Conservation (phyloP, 2,113 vertebrate species). For the Rutilus rutilus region DNA sequence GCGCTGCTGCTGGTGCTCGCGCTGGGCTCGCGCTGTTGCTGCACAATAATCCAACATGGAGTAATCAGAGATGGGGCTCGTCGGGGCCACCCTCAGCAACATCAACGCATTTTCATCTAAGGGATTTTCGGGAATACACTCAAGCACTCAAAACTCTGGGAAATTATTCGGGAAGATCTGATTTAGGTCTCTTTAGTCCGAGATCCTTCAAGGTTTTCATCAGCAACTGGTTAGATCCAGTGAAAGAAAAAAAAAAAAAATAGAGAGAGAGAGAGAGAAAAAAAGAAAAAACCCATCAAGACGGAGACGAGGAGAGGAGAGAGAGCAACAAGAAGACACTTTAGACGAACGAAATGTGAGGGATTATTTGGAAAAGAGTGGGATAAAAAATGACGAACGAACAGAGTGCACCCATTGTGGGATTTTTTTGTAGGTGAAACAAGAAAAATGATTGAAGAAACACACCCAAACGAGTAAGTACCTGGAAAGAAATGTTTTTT, state of each 20-base stretch:
- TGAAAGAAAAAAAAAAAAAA: slow-evolving; percentile 58
- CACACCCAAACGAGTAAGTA: slow-evolving; percentile 90
- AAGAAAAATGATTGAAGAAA: slow-evolving; percentile 87
- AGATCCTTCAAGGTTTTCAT: slow-evolving; percentile 58
- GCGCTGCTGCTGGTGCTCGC: slow-evolving; percentile 62
- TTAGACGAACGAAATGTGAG: slow-evolving; percentile 9
- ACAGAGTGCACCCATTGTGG: slow-evolving; percentile 75
- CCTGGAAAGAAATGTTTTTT: not conserved
- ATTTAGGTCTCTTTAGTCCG: slow-evolving; percentile 23
- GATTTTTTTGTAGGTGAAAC: slow-evolving; percentile 79
- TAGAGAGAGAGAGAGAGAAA: slow-evolving; percentile 45
- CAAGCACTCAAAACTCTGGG: not conserved
- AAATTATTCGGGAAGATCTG: not conserved
- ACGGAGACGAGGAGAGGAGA: slow-evolving; percentile 48
- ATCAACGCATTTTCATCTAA: slow-evolving; percentile 59
- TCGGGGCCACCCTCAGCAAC: slow-evolving; percentile 81
- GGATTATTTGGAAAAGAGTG: slow-evolving; percentile 48
- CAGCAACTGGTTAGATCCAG: slow-evolving; percentile 66
- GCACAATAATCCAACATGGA: slow-evolving; percentile 86
- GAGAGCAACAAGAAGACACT: slow-evolving; percentile 33
- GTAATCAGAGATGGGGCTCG: slow-evolving; percentile 88
- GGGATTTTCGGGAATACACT: not conserved
- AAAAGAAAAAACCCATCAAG: slow-evolving; percentile 73
- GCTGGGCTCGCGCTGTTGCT: slow-evolving; percentile 50
- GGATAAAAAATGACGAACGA: slow-evolving; percentile 79